Base-by-base conservation (phyloP, 2,113 vertebrate species). In the Sphaerodactylus townsendi region DNA sequence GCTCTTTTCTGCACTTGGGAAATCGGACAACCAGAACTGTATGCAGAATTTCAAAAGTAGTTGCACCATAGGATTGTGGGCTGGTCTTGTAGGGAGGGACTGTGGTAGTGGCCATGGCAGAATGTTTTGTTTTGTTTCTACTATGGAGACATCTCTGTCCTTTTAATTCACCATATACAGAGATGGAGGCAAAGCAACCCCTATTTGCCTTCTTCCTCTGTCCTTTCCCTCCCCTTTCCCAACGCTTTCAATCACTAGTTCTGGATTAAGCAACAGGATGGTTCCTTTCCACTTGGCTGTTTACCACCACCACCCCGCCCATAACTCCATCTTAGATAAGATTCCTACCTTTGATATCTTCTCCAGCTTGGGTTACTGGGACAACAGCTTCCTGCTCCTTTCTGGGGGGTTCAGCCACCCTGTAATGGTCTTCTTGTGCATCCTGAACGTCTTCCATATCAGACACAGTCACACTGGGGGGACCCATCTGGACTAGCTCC, bases 321-420 rank as follows among this genome's bases (percentile, higher is more conserved):
- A 3, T 1, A 8, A 39, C 19, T 77, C 28, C 37, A 21, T 23
- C 77, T 44, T 3, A 30, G 46, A 37, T 35, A 14, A 19, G 5
- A 79, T 46, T 56, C 90, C 93, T 89, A 96, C 95, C 95, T 95
- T 95, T 95, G 92, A 96, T 96, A 86, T 95, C 94, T 78, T 94
- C 94, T 86, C 91, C 93, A 88, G 92, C 90, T 85, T 90, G 93
- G 87, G 62, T 72, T 44, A 62, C 30, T 10, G 69, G 41, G 4
- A 35, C 30, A 41, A 75, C 80, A 77, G 78, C 33, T 3, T 84
- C 91, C 90, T 91, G 92, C 80, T 92, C 90, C 84, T 90, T 86
- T 77, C 68, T 21, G 1, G 69, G 5, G 74, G n/a, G 75, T 53
- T 85, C 83, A 28, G 68, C 30, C 64, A 66, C 83, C 70, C 71